Evolutionary conservation across 2,113 vertebrate genomes (phyloP).

Genomic region (Melanocharis versteri): DNA sequence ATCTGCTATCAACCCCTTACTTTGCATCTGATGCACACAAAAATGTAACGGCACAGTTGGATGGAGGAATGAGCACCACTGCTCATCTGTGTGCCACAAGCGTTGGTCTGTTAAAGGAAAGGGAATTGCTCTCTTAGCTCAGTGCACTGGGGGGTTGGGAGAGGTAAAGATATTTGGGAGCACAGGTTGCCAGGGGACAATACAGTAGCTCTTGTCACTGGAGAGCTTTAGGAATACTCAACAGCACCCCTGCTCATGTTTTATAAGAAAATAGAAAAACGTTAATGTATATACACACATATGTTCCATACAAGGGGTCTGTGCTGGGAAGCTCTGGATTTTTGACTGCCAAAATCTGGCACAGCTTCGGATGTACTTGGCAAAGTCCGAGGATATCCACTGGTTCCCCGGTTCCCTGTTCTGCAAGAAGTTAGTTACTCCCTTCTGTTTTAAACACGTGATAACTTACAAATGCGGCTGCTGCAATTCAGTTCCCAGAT

Average conservation of each 20-base stretch:
- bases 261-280: background rate
- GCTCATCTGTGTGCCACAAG: background rate
- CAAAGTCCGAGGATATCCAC: background rate
- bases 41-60: background rate
- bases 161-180: background rate
- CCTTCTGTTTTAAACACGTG: background rate
- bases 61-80: background rate
- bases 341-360: background rate
- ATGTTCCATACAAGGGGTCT: background rate
- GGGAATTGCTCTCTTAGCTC: background rate
- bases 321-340: background rate
- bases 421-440: background rate
- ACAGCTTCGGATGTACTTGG: background rate
- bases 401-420: background rate
- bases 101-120: background rate
- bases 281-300: accelerated
- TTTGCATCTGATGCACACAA: background rate
- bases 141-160: background rate
- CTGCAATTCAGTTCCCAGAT: background rate
- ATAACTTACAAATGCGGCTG: background rate
- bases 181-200: background rate
- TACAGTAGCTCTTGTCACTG: background rate
- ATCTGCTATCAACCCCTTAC: background rate
- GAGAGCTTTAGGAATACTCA: background rate
- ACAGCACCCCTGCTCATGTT: background rate